Base-by-base conservation (phyloP, 2,797 vertebrate genomes). In the Acipenser transmontanus region DNA sequence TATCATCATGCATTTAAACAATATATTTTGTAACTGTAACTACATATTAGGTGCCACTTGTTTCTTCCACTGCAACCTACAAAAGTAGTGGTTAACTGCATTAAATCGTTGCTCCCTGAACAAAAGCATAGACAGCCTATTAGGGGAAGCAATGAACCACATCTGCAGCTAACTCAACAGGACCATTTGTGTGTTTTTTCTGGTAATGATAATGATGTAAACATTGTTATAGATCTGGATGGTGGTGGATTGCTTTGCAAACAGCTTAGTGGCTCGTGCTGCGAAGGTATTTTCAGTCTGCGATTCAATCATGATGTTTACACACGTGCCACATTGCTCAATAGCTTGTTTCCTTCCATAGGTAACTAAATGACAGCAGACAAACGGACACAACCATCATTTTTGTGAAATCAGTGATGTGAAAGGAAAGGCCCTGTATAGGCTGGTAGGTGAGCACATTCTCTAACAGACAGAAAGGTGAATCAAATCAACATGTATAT, bases 81-180 rank as follows among this genome's bases (percentile, higher is more conserved):
- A 57, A 9, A 56, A 47, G 20, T 34, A 54, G 11, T n/a, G 62
- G 60, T 47, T 64, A 34, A 61, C 49, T 34, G 66, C 47, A 61
- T 17, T 20, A 20, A 59, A 59, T 64, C 62, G 47, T 50, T 47
- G 14, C 13, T 20, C 52, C 56, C 54, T 59, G 66, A 62, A 64
- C 61, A 59, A 61, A 66, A 66, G 69, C 70, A 70, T 65, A 64
- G 68, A 67, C 68, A 66, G 71, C 66, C 72, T 71, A 76, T 76
- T 76, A 73, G 71, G 67, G 62, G 65, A 69, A 63, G 68, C 71
- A 65, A 62, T 76, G 74, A 73, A 66, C 70, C 74, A 68, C 66
- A 70, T 61, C 72, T 67, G 48, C n/a, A 62, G 70, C 74, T 76
- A 71, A 76, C 50, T 67, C 68, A 73, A 67, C 72, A 68, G 11